These are phyloP conservation scores for Drosophila truncata DNA, from an alignment of 1,140 invertebrate genomes.

Conservation along the genomic window DNA sequence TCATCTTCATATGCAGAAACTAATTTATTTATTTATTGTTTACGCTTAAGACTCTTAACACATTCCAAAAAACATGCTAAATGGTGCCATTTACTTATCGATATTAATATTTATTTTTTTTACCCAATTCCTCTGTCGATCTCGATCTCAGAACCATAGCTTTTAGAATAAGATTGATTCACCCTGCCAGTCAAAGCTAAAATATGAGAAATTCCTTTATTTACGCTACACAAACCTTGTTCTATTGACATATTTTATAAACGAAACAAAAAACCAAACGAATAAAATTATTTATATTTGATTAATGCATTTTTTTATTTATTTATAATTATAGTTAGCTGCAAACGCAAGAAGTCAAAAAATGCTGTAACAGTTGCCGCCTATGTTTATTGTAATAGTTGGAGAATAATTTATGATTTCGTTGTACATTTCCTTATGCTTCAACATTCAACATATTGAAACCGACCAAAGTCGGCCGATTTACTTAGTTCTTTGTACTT, in stretches of 20 bases:
- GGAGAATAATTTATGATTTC: constrained; percentile 29
- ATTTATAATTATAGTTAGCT: constrained; percentile 17
- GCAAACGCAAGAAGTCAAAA: constrained; percentile 70
- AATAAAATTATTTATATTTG: constrained; percentile 47
- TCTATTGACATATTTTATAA: constrained; percentile 44
- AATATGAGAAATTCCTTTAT: constrained; percentile 22
- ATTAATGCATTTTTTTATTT: constrained; percentile 59
- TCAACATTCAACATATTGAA: constrained; percentile 45
- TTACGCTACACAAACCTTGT: constrained; percentile 44
- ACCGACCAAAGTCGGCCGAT: constrained; percentile 52
- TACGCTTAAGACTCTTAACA: constrained; percentile 57
- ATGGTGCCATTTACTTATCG: constrained; percentile 73
- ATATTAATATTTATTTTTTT: constrained; percentile 52
- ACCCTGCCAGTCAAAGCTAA: constrained; percentile 28
- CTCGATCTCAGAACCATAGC: constrained; percentile 54
- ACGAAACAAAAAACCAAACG: constrained; percentile 8
- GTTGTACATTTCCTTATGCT: constrained; percentile 32
- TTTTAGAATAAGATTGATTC: constrained; percentile 51
- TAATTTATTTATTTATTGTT: constrained; percentile 70
- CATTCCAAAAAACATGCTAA: constrained; percentile 66
- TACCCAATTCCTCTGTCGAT: constrained; percentile 26
- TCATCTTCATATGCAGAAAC: constrained; percentile 29
- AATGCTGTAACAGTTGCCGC: constrained; percentile 57
- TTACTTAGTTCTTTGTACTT: constrained; percentile 66
- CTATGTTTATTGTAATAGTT: constrained; percentile 30